Evolutionary conservation across 2,113 vertebrate genomes (phyloP).

Genomic region (Microcebus griseorufus): DNA sequence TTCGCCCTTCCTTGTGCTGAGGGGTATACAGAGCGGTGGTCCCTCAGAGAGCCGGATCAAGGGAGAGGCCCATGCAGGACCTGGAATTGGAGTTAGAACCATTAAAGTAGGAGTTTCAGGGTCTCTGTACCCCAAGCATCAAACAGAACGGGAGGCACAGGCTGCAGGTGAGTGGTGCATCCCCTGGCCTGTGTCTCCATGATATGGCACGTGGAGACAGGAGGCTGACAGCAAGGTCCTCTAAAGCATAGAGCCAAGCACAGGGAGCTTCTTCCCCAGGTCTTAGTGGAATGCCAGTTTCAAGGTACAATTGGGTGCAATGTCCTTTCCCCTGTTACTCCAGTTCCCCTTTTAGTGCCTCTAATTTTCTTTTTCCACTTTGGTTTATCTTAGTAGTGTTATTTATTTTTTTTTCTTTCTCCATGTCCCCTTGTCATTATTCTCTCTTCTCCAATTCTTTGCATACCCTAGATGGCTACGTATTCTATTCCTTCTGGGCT

Average conservation of each 20-base stretch:
- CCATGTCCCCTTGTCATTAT: neutral
- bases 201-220: neutral
- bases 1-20: neutral
- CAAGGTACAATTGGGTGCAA: neutral
- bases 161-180: no score
- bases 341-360: neutral
- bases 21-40: neutral
- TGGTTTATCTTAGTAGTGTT: neutral
- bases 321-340: neutral
- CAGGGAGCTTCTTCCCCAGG: neutral
- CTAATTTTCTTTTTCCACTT: neutral
- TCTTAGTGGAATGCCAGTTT: neutral
- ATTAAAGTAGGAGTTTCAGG: neutral
- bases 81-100: neutral
- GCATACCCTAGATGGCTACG: no score
- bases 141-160: neutral
- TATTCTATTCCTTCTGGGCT: neutral
- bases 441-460: neutral
- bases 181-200: neutral
- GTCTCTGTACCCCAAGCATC: neutral
- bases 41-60: neutral
- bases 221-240: neutral
- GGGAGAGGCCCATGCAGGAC: neutral
- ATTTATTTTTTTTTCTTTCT: neutral
- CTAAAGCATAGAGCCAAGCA: neutral